Evolutionary conservation across 92 coral and sea anemone genomes (phyloP).

Genomic region (Desmophyllum pertusum): DNA sequence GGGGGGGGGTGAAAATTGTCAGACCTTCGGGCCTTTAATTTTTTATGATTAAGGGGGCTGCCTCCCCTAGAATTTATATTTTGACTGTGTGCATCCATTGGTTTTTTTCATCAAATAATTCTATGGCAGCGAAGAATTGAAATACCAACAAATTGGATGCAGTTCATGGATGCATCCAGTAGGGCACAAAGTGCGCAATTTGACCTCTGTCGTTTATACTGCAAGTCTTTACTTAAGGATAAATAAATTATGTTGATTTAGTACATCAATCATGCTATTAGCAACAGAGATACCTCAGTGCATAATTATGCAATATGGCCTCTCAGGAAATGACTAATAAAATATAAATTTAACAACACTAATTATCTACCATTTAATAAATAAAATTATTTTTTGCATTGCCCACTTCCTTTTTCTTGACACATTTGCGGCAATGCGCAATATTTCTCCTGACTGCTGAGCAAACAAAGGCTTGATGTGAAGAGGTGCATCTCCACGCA

Average conservation of each 20-base stretch:
- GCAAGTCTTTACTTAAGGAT: background rate
- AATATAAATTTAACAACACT: background rate
- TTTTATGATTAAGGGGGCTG: too few species aligned
- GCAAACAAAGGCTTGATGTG: constrained; percentile 80
- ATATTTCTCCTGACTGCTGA: constrained; percentile 60
- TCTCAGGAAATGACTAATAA: background rate
- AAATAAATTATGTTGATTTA: background rate
- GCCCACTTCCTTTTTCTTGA: constrained; percentile 26
- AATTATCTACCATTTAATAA: background rate
- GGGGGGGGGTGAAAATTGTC: too few species aligned
- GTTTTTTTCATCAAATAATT: background rate
- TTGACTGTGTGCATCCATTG: too few species aligned
- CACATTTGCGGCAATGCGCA: constrained; percentile 89
- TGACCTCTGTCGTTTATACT: background rate
- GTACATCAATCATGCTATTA: background rate
- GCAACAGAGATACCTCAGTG: background rate
- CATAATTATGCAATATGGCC: background rate
- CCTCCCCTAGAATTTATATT: too few species aligned
- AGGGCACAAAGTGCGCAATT: background rate
- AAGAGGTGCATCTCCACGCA: constrained; percentile 58
- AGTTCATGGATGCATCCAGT: background rate
- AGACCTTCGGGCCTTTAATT: too few species aligned
- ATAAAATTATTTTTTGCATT: background rate
- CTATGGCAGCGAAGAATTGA: background rate
- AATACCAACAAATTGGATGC: background rate